phyloP scores from a whole-genome alignment of 1,140 invertebrate species.

The Sycophila sp. region DNA sequence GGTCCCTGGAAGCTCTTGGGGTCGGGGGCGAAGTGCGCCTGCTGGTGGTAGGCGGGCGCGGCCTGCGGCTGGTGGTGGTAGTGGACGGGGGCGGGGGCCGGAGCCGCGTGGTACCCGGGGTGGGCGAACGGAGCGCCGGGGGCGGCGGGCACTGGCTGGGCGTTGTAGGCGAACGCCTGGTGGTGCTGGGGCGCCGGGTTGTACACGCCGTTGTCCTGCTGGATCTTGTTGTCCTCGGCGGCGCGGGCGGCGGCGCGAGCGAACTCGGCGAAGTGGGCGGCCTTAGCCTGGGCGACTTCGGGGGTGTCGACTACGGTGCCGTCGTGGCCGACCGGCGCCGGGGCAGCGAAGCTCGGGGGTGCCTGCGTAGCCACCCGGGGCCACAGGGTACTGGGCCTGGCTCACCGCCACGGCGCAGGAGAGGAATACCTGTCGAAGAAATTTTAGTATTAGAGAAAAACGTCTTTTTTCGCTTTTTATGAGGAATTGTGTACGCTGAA shows the following conservation, averaged over 20 bases:
- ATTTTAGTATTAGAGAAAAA: too few species aligned
- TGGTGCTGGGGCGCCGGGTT: constrained; percentile 22
- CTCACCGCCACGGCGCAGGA: constrained; percentile 44
- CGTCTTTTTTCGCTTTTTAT: too few species aligned
- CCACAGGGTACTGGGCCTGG: constrained; percentile 51
- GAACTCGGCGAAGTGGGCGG: constrained; percentile 65
- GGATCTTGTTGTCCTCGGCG: constrained; percentile 50
- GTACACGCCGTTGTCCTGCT: constrained; percentile 36
- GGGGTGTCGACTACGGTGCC: constrained; percentile 67
- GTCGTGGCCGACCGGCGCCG: constrained; percentile 69
- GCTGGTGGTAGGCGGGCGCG: constrained; percentile 43
- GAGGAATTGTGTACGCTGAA: too few species aligned
- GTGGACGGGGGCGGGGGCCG: constrained; percentile 20
- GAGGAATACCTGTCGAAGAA: constrained; percentile 57
- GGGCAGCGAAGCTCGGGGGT: constrained; percentile 51
- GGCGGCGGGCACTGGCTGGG: constrained; percentile 33
- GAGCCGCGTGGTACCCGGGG: constrained; percentile 14
- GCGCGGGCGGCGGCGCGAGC: constrained; percentile 60
- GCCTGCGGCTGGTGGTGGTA: constrained; percentile 40
- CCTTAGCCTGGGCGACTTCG: constrained; percentile 66
- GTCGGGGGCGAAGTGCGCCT: constrained; percentile 42
- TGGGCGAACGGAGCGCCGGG: background rate
- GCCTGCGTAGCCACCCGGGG: constrained; percentile 50
- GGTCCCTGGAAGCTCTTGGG: constrained; percentile 47
- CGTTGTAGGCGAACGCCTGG: constrained; percentile 14